Percentiles rank a stretch among this genome's conserved stretches.
These are phyloP conservation scores for Dynastes tityus DNA, from an alignment of 2,888 invertebrate species.

Conservation along the genomic window DNA sequence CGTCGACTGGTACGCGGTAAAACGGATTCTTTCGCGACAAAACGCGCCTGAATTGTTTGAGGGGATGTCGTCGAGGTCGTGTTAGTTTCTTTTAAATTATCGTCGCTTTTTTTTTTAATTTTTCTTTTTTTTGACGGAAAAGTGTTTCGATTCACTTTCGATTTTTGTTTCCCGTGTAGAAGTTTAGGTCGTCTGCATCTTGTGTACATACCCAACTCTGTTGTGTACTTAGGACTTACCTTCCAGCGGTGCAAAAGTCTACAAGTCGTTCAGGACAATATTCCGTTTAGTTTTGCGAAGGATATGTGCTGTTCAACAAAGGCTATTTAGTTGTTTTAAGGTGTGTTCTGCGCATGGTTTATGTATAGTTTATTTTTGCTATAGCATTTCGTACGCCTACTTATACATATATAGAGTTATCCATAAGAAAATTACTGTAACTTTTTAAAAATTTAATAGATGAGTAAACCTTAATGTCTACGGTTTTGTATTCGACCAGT, in stretches of 20 bases:
- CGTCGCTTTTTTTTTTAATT: background rate
- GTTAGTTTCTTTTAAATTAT: background rate
- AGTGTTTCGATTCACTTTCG: slow-evolving; percentile 24
- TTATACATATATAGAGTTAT: background rate
- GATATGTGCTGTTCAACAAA: slow-evolving; percentile 57
- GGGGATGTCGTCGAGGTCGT: too few species aligned
- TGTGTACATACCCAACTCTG: background rate
- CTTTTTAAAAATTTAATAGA: background rate
- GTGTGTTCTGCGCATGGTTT: slow-evolving; percentile 65
- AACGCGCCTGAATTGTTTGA: background rate
- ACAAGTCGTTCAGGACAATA: background rate
- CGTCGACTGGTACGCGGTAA: background rate
- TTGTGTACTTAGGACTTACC: background rate
- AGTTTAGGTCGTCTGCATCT: background rate
- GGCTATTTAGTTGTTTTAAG: slow-evolving; percentile 64
- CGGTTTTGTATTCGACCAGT: too few species aligned
- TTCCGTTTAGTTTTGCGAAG: slow-evolving; percentile 41
- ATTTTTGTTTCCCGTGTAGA: slow-evolving; percentile 5
- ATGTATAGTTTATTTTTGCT: slow-evolving; percentile 55
- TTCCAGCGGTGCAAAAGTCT: background rate
- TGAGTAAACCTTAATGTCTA: background rate
- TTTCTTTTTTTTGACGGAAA: background rate
- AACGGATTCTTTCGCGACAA: slow-evolving; percentile 11
- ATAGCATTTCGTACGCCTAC: slow-evolving; percentile 2
- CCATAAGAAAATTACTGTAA: background rate